These are phyloP conservation scores for Trididemnum miniatum DNA, from an alignment of 23 tunicate genomes.

Conservation along the genomic window DNA sequence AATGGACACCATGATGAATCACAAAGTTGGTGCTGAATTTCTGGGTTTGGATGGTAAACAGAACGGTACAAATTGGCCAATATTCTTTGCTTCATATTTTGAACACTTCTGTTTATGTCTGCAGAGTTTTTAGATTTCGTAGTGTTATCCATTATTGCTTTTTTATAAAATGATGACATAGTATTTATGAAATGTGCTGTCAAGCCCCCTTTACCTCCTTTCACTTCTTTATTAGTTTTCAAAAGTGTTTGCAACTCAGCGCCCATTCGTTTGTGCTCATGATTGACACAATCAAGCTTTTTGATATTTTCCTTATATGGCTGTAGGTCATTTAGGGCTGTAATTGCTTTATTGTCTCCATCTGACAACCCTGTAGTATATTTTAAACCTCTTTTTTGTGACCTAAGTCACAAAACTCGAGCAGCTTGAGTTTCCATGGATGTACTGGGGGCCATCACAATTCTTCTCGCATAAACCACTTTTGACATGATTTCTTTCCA, in stretches of 20 bases:
- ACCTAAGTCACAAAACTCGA: not conserved
- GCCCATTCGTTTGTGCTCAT: conserved; percentile 10
- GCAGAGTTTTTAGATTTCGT: not conserved
- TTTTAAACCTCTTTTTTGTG: not conserved
- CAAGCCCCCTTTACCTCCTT: conserved; percentile 20
- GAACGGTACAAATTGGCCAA: conserved; percentile 20
- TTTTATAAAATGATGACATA: not conserved
- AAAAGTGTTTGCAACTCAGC: conserved; percentile 4
- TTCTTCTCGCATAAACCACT: not conserved
- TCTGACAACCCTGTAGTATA: not conserved
- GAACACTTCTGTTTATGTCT: not conserved
- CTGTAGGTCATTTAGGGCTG: conserved; percentile 1
- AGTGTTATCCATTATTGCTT: not conserved
- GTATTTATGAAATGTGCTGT: not conserved
- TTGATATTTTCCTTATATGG: not conserved
- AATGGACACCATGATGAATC: not conserved
- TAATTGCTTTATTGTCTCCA: conserved; percentile 25
- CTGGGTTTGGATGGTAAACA: not conserved
- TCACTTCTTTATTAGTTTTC: not conserved
- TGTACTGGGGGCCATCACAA: conserved; percentile 26
- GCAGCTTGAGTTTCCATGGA: conserved; percentile 10
- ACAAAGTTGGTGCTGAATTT: conserved; percentile 5
- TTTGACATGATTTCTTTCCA: not conserved
- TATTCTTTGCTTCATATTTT: conserved; percentile 7
- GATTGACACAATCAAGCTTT: conserved; percentile 31